Conservation (phyloP, 2,113 vertebrate genomes). For the Mustelus asterias region DNA sequence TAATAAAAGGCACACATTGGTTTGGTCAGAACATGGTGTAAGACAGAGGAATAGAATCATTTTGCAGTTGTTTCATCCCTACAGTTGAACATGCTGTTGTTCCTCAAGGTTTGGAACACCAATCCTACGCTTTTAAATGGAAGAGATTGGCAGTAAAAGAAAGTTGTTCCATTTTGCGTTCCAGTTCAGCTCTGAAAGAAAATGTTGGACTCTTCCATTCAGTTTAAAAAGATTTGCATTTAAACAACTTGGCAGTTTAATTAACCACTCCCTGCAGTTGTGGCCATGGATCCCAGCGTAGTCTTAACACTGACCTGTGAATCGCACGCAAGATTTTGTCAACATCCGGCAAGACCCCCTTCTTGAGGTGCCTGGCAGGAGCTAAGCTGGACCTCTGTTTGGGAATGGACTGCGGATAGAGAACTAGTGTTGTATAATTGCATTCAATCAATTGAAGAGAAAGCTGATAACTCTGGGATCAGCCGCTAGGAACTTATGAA, state of each 20-base stretch:
- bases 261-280: neutral
- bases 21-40: constrained; percentile 58
- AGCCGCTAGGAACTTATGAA: neutral
- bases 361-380: neutral
- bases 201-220: neutral
- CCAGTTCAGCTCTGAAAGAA: neutral
- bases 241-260: neutral
- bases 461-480: neutral
- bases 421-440: neutral
- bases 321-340: neutral
- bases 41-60: constrained; percentile 14
- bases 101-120: neutral
- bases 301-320: neutral
- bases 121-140: neutral
- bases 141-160: neutral
- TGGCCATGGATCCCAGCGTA: neutral
- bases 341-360: neutral
- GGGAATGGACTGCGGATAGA: neutral
- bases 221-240: neutral
- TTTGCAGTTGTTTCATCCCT: neutral
- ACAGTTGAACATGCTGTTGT: neutral
- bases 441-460: neutral
- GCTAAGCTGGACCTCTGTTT: neutral
- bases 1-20: constrained; percentile 86
- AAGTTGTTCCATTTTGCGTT: neutral